Percentiles rank a stretch among this genome's conserved stretches.
These are phyloP conservation scores for Calephelis virginiensis DNA, from an alignment of 1,140 invertebrate species.

Conservation along the genomic window DNA sequence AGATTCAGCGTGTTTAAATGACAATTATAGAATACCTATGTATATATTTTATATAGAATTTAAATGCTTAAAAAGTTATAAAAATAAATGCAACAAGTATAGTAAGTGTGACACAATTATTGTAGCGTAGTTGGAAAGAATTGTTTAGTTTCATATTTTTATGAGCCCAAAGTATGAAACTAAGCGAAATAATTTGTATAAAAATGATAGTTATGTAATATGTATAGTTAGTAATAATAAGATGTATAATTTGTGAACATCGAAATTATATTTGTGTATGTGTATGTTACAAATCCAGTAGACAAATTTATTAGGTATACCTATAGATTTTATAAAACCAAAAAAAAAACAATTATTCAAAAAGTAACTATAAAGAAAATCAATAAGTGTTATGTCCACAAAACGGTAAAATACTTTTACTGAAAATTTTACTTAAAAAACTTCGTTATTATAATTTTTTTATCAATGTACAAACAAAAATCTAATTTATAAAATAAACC, in stretches of 20 bases:
- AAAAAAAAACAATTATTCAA: too few relatives aligned
- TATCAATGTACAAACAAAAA: neutral
- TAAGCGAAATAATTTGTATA: neutral
- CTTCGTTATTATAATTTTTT: too few relatives aligned
- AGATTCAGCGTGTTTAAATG: neutral
- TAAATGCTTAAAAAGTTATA: neutral
- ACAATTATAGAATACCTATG: neutral
- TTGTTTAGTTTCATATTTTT: constrained; percentile 7
- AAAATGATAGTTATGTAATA: neutral
- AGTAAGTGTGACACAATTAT: neutral
- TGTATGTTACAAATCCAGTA: neutral
- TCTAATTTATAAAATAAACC: neutral
- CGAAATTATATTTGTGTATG: neutral
- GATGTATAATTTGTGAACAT: neutral
- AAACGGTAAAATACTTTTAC: too few relatives aligned
- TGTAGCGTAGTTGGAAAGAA: neutral
- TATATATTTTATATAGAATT: neutral
- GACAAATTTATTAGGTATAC: neutral
- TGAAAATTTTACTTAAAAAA: too few relatives aligned
- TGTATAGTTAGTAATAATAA: neutral
- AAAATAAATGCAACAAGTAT: neutral
- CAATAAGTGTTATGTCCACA: too few relatives aligned
- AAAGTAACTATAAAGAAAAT: neutral
- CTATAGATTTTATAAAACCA: neutral
- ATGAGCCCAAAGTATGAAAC: constrained; percentile 4